Evolutionary conservation across 30 jellyfish, hydroid and myxozoan species (phyloP).

Genomic region (Clytia hemisphaerica): DNA sequence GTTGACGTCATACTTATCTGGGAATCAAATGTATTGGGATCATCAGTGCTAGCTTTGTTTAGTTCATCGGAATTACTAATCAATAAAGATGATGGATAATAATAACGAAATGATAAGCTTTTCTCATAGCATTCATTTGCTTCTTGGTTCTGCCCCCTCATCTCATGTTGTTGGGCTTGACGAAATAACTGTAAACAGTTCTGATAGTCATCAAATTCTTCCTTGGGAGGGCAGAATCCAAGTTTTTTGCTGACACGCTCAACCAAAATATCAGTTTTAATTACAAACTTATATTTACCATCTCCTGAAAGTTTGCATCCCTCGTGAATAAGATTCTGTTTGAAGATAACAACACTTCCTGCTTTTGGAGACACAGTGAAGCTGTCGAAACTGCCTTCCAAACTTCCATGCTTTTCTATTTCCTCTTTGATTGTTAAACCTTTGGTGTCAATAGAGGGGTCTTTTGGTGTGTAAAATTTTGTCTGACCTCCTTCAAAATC

Average conservation of each 20-base stretch:
- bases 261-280: conserved; percentile 40
- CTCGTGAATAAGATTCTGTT: conserved; percentile 50
- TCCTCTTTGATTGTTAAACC: conserved; percentile 41
- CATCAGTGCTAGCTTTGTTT: too few relatives aligned
- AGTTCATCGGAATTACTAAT: background rate
- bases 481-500: conserved; percentile 49
- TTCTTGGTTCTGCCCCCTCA: background rate
- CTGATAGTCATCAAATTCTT: conserved; percentile 38
- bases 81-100: conserved; percentile 29
- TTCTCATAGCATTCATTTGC: conserved; percentile 44
- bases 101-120: conserved; percentile 48
- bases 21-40: too few relatives aligned
- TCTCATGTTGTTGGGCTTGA: conserved; percentile 36
- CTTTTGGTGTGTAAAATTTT: conserved; percentile 29
- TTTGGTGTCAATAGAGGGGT: background rate
- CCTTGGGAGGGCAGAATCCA: conserved; percentile 43
- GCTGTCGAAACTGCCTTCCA: conserved; percentile 28
- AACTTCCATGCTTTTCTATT: conserved; percentile 39
- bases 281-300: background rate
- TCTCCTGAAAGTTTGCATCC: background rate
- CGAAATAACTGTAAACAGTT: conserved; percentile 43
- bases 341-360: conserved; percentile 50
- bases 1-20: too few relatives aligned
- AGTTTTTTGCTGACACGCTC: conserved; percentile 16
- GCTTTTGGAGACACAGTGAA: conserved; percentile 22